A percentile compares a stretch with the other conserved stretches of the same genome.
Evolutionary conservation across 1,140 invertebrate genomes (phyloP).

Genomic region (Euwallacea fornicatus): DNA sequence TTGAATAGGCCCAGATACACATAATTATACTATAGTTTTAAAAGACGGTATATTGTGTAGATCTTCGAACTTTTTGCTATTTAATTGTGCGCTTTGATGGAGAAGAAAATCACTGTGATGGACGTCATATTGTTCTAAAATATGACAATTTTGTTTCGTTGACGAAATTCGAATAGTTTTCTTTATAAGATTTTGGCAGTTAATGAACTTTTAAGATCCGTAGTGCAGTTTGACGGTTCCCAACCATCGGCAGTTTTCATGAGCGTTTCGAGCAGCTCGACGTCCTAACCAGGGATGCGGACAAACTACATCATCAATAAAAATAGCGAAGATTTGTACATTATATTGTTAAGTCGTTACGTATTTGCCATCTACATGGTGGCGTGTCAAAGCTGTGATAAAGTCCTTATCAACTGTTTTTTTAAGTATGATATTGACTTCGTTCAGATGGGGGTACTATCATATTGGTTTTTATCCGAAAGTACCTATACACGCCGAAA

Average conservation of each 20-base stretch:
- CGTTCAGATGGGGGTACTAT: conserved; percentile 57
- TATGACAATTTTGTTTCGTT: conserved; percentile 2
- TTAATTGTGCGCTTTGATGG: background rate
- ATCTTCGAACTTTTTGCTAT: conserved; percentile 17
- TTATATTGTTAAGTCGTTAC: conserved; percentile 33
- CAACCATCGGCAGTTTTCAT: too few species aligned
- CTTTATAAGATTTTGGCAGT: background rate
- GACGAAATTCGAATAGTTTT: background rate
- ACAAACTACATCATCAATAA: background rate
- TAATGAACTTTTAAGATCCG: too few species aligned
- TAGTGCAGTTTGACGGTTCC: too few species aligned
- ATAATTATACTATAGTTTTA: too few species aligned
- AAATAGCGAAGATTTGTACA: conserved; percentile 20
- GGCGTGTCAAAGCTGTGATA: conserved; percentile 55
- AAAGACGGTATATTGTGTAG: conserved; percentile 12
- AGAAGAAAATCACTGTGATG: background rate
- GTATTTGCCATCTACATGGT: conserved; percentile 41
- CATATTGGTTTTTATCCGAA: conserved; percentile 43
- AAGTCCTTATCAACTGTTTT: conserved; percentile 55
- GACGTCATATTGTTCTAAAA: background rate
- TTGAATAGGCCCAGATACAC: too few species aligned
- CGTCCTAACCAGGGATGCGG: too few species aligned
- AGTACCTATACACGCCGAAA: background rate
- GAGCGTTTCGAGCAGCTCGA: too few species aligned
- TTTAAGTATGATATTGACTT: conserved; percentile 56